Evolutionary conservation across 2,797 vertebrate genomes (phyloP).

Genomic region (Helostoma temminkii): DNA sequence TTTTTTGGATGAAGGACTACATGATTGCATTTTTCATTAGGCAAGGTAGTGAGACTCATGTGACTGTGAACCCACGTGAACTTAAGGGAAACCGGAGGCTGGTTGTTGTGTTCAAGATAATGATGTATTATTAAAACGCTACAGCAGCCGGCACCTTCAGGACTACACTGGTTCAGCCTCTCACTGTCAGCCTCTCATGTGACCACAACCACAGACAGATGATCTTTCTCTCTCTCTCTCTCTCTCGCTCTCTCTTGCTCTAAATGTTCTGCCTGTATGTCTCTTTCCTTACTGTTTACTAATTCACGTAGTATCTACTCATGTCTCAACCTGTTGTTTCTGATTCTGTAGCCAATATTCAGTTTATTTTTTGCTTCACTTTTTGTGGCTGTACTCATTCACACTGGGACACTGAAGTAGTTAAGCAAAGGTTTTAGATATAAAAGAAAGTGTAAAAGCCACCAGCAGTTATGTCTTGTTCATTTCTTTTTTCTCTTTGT

Average conservation of each 20-base stretch:
- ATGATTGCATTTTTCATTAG: background rate
- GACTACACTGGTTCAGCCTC: conserved; percentile 40
- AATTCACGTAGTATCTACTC: background rate
- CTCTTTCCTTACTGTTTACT: background rate
- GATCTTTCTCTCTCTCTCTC: background rate
- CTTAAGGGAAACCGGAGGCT: conserved; percentile 27
- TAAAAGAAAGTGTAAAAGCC: background rate
- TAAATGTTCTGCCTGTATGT: background rate
- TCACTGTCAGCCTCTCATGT: conserved; percentile 26
- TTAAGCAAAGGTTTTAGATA: background rate
- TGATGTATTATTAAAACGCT: conserved; percentile 54
- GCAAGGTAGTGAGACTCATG: background rate
- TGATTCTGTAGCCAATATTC: background rate
- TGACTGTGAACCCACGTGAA: background rate
- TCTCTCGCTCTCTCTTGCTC: background rate
- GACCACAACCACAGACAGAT: conserved; percentile 37
- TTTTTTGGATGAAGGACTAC: background rate
- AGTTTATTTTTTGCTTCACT: background rate
- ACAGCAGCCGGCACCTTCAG: conserved; percentile 29
- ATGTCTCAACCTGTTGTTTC: background rate
- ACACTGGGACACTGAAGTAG: background rate
- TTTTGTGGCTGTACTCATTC: background rate
- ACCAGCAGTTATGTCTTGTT: background rate
- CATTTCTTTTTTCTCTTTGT: background rate
- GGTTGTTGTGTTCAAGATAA: conserved; percentile 20